Percentiles rank a stretch among this genome's conserved stretches.
These are phyloP conservation scores for Lophura nycthemera DNA, from an alignment of 2,113 vertebrate genomes.

Conservation along the genomic window DNA sequence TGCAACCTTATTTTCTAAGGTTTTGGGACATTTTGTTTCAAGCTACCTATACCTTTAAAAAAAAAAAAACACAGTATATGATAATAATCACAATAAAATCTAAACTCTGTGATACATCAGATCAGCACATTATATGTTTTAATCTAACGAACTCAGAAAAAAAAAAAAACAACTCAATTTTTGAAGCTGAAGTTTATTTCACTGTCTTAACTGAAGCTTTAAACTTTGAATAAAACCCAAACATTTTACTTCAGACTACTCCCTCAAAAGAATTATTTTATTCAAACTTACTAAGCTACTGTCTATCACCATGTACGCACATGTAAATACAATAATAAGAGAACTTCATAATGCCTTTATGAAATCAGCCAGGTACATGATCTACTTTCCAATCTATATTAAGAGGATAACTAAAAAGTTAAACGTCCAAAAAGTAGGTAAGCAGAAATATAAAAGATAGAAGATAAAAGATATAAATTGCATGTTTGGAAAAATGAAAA, in stretches of 20 bases:
- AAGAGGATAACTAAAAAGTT: not conserved
- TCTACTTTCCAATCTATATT: not conserved
- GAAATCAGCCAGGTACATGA: not conserved
- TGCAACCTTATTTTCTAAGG: not conserved
- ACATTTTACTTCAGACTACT: not conserved
- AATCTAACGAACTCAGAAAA: not conserved
- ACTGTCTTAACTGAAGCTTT: not conserved
- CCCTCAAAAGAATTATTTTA: not conserved
- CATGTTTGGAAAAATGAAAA: not conserved
- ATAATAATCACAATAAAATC: not conserved
- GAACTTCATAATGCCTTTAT: not conserved
- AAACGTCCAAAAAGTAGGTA: not conserved
- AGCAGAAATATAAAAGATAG: not conserved
- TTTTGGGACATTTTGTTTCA: not conserved
- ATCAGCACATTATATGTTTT: not conserved
- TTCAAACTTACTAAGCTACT: not conserved
- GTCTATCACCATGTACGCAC: not conserved
- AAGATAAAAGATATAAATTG: too few species aligned
- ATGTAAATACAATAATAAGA: not conserved
- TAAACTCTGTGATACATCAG: not conserved
- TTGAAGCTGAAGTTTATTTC: not conserved
- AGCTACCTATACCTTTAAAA: not conserved
- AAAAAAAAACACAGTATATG: not conserved
- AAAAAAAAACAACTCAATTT: not conserved
- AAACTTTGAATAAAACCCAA: not conserved